Base-by-base conservation (phyloP, 1,140 invertebrate genomes). In the Ceratosolen solmsi region DNA sequence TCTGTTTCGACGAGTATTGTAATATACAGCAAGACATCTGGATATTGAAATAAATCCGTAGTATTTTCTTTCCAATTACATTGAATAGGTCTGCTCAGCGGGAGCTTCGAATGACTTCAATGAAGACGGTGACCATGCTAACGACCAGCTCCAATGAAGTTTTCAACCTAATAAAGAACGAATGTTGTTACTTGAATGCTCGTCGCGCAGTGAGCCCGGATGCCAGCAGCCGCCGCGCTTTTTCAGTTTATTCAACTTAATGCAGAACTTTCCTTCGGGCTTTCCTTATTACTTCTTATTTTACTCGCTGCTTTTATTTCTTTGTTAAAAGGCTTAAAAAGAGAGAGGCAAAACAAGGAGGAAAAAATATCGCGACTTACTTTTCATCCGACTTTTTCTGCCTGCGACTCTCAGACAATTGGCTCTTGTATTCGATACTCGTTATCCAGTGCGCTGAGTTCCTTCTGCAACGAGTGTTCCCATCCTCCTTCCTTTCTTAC, bases 401-500 rank as follows among this genome's bases (percentile, higher is more conserved):
- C 17, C 11, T 68, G 33, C 33, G n/a, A 30, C 41, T 72, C n/a
- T 49, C 11, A 72, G 41, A 49, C 70, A 72, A 72, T 72, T 72
- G 46, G 70, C 70, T 72, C 70, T 72, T 51, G 41, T 72, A 36
- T 72, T 72, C 38, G 70, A 72, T 72, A 72, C 70, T 72, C 25
- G 70, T 72, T 51, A 72, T 56, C 51, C 72, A 49, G 15, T 30
- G 27, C 49, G 54, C 20, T 54, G 25, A 30, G 46, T 30, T 73
- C 46, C 27, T 30, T 33, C 46, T 11, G 68, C 4, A 49, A 74
- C 30, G 51, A 54, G 49, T 33, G 30, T 30, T 36, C 11, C 51
- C 2, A 27, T 56, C 51, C n/a, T 51, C 15, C n/a, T n/a, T n/a
- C n/a, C n/a, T n/a, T n/a, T n/a, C n/a, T n/a, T n/a, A n/a, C n/a